Percentiles rank a stretch among this genome's conserved stretches.
phyloP scores from a whole-genome alignment of 2,113 vertebrate species.

The Merops nubicus region DNA sequence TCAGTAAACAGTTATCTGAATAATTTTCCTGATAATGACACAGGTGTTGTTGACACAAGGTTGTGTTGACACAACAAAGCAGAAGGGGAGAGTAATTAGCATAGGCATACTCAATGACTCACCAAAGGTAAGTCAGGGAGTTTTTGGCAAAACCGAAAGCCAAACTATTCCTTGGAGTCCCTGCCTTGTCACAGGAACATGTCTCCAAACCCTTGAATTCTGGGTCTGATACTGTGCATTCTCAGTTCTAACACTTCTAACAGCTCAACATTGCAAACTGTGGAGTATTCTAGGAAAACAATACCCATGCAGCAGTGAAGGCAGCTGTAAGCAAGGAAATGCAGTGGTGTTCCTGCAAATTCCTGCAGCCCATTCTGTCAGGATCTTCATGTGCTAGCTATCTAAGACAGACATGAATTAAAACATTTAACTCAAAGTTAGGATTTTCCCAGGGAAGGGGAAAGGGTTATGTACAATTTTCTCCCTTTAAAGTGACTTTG shows the following conservation, averaged over 20 bases:
- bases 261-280: conserved; percentile 47
- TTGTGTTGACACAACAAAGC: too few species aligned
- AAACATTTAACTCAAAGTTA: conserved; percentile 41
- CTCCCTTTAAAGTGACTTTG: conserved; percentile 43
- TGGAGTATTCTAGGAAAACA: conserved; percentile 34
- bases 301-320: neutral
- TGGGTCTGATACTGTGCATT: neutral
- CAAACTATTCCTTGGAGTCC: neutral
- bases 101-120: neutral
- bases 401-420: conserved; percentile 50
- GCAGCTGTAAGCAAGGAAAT: conserved; percentile 42
- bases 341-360: conserved; percentile 26
- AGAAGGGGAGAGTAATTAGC: neutral
- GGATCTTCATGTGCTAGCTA: neutral
- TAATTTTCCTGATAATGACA: neutral
- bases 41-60: too few species aligned
- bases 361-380: neutral
- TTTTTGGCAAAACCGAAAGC: neutral
- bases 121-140: neutral
- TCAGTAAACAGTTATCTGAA: neutral
- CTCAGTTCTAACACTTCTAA: neutral
- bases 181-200: neutral
- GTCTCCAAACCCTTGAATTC: neutral
- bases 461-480: conserved; percentile 42
- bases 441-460: conserved; percentile 66